These are phyloP conservation scores for Pipistrellus nathusii DNA, from an alignment of 2,797 vertebrate genomes.

Conservation along the genomic window DNA sequence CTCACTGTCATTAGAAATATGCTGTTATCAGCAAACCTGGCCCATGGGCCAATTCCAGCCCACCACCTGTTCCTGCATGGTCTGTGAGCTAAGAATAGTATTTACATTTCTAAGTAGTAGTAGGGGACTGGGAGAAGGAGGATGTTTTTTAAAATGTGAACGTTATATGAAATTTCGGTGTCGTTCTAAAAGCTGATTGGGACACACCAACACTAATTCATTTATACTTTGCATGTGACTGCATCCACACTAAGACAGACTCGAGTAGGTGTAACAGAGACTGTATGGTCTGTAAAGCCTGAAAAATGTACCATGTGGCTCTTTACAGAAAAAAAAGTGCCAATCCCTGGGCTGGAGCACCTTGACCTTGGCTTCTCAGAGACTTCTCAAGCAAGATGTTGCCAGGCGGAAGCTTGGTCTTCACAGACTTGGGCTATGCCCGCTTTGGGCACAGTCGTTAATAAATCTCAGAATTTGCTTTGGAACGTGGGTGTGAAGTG, in stretches of 20 bases:
- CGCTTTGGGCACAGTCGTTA: neutral
- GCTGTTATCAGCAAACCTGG: neutral
- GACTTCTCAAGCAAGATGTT: neutral
- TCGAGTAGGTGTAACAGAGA: neutral
- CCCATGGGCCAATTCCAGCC: neutral
- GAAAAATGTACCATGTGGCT: neutral
- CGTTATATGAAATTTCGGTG: neutral
- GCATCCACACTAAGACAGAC: neutral
- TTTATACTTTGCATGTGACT: neutral
- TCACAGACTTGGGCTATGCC: neutral
- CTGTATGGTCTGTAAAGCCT: neutral
- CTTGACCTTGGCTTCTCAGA: neutral
- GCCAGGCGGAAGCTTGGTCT: neutral
- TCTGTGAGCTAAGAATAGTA: neutral
- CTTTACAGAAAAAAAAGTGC: neutral
- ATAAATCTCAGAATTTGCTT: neutral
- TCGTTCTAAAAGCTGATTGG: neutral
- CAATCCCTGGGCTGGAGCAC: too few species aligned
- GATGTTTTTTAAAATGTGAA: neutral
- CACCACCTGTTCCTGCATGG: neutral
- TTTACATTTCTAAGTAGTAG: neutral
- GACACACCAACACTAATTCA: neutral
- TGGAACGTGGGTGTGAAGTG: neutral
- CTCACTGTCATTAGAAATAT: neutral
- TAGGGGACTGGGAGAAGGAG: neutral